A percentile compares a stretch with the other conserved stretches of the same genome.
These are phyloP conservation scores for Leptinotarsa lineolata DNA, from an alignment of 1,140 invertebrate genomes.

Conservation along the genomic window DNA sequence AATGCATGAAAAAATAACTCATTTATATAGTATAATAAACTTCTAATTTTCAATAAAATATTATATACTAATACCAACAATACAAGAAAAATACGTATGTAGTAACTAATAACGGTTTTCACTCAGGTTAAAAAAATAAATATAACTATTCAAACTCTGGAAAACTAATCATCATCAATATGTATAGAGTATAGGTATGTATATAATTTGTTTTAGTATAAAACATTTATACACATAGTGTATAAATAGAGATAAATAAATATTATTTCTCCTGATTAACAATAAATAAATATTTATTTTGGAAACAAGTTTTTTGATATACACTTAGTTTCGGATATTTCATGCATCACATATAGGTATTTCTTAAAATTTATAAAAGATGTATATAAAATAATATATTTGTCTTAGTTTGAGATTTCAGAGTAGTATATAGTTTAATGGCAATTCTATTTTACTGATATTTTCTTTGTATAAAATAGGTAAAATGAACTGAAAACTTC, in stretches of 20 bases:
- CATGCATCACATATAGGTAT: neutral
- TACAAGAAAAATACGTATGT: conserved; percentile 17
- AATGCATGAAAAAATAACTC: neutral
- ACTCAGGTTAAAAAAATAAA: too few relatives aligned
- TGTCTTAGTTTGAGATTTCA: neutral
- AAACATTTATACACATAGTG: conserved; percentile 13
- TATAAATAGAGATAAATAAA: conserved; percentile 11
- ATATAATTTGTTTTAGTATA: conserved; percentile 9
- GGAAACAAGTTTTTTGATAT: too few relatives aligned
- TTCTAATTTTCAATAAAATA: conserved; percentile 19
- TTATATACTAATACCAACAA: conserved; percentile 11
- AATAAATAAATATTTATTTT: conserved; percentile 17
- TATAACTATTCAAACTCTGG: too few relatives aligned
- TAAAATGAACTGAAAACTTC: too few relatives aligned
- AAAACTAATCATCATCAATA: too few relatives aligned
- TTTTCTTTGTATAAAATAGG: neutral
- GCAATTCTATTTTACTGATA: neutral
- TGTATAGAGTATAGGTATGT: neutral
- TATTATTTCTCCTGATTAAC: conserved; percentile 9
- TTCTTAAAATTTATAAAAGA: conserved; percentile 1
- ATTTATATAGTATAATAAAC: conserved; percentile 22
- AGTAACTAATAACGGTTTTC: neutral
- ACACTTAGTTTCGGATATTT: too few relatives aligned
- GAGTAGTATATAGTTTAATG: conserved; percentile 4
- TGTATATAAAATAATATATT: conserved; percentile 11